Base-by-base conservation (phyloP, 2,888 invertebrate species). In the Hermodice carunculata region DNA sequence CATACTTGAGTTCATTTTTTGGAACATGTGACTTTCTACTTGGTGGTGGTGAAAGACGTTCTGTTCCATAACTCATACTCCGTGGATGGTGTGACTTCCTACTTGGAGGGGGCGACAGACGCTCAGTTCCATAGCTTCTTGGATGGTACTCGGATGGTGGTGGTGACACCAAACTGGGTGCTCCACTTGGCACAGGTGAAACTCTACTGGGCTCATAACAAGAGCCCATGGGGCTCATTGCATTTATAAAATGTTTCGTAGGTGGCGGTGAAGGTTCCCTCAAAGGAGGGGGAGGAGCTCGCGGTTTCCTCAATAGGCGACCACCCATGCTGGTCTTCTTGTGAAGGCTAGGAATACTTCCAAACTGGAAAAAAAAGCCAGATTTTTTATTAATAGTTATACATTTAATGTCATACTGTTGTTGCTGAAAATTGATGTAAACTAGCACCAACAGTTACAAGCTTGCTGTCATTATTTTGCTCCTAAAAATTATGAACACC, bases 91-190 rank as follows among this genome's bases (percentile, higher is more conserved):
- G 24, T 8, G 24, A 8, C 8, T 49, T n/a, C n/a, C n/a, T n/a
- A n/a, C n/a, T n/a, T n/a, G n/a, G 24, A 6, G 24, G 49, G 6
- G 24, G 49, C 24, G 24, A 29, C 22, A 37, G 53, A 24, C 22
- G 34, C 6, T 40, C 5, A 6, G 54, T 40, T 17, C 28, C 37
- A 28, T 57, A 32, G 32, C 46, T 22, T 37, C 52, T 31, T 6
- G 60, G 42, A 19, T 60, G 42, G 26, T 42, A 26, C 32, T 60
- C 60, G n/a, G 60, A 60, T 14, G 60, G 60, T 1, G 60, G 60
- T 29, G 60, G 60, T 5, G 60, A 60, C 28, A 60, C 60, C 3
- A 60, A 51, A n/a, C 60, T 51, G 1, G 60, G 51, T 29, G 51
- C 51, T 4, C 37, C 37, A 22, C 60, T 60, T n/a, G 51, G 60